phyloP scores from a whole-genome alignment of 2,888 invertebrate genomes.

The Cancer borealis region DNA sequence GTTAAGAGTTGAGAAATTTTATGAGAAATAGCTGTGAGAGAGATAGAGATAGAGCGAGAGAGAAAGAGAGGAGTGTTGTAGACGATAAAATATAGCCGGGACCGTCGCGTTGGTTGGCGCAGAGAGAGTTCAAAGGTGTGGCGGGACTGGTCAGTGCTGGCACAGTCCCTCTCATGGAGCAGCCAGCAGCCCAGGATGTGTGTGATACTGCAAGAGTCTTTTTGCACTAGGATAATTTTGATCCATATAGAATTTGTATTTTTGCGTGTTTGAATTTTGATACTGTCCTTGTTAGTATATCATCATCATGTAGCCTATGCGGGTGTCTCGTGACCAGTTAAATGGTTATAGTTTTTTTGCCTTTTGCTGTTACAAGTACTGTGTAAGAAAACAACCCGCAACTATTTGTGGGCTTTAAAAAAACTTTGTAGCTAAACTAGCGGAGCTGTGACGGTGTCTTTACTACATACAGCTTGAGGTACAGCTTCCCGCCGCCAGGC shows the following conservation, averaged over 20 bases:
- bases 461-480: conserved; percentile 63
- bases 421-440: conserved; percentile 73
- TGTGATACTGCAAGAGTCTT: conserved; percentile 73
- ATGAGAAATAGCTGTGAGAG: conserved; percentile 45
- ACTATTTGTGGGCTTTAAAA: conserved; percentile 71
- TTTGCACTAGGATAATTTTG: conserved; percentile 76
- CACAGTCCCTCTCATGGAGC: conserved; percentile 64
- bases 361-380: conserved; percentile 76
- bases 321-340: conserved; percentile 75
- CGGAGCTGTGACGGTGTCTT: conserved; percentile 64
- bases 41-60: conserved; percentile 45
- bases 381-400: conserved; percentile 73
- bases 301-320: conserved; percentile 76
- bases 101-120: conserved; percentile 40
- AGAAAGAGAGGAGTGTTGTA: conserved; percentile 42
- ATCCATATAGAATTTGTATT: conserved; percentile 76
- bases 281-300: conserved; percentile 76
- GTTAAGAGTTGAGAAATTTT: conserved; percentile 43
- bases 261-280: conserved; percentile 76
- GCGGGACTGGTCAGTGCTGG: conserved; percentile 40
- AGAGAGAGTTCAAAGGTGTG: conserved; percentile 50
- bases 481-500: conserved; percentile 67
- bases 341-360: conserved; percentile 75
- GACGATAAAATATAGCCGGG: conserved; percentile 41
- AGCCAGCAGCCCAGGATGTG: conserved; percentile 74